phyloP scores from a whole-genome alignment of 2,113 vertebrate species.

The Planiliza haematocheilus region DNA sequence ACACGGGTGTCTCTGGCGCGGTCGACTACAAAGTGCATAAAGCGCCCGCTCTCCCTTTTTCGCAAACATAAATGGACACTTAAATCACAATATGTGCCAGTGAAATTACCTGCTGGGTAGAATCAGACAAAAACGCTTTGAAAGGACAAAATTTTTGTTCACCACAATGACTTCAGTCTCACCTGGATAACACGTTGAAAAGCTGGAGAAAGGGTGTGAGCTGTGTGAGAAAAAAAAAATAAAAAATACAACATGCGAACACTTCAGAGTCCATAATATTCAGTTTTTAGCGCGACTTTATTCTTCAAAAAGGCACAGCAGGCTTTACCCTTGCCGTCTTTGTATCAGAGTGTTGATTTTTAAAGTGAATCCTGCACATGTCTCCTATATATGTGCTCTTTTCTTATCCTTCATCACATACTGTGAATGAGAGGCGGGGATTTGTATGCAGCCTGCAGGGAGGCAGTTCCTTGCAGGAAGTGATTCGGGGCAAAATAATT shows the following conservation, averaged over 20 bases:
- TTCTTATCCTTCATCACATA: not conserved
- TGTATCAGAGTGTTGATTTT: no score
- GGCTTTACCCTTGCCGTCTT: no score
- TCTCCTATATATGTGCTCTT: not conserved
- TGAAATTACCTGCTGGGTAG: not conserved
- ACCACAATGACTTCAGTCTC: not conserved
- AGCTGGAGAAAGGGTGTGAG: slow-evolving; percentile 3
- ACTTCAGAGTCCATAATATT: not conserved
- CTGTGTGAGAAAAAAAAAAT: not conserved
- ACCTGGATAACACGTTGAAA: slow-evolving; percentile 31
- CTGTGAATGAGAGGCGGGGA: not conserved
- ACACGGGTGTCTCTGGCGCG: slow-evolving; percentile 1
- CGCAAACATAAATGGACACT: slow-evolving; percentile 14
- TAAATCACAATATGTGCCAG: slow-evolving; percentile 1
- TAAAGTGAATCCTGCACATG: no score
- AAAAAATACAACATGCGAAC: not conserved
- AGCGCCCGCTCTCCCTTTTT: not conserved
- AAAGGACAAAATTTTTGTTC: slow-evolving; percentile 29
- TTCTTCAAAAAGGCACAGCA: no score
- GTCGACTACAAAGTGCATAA: slow-evolving; percentile 18
- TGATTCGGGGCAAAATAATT: not conserved
- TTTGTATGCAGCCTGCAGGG: slow-evolving; percentile 13
- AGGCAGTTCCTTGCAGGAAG: slow-evolving; percentile 2
- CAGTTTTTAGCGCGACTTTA: not conserved
- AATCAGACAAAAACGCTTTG: slow-evolving; percentile 1